Percentiles rank a stretch among this genome's conserved stretches.
Conservation (phyloP, 2,888 invertebrate genomes). For the Lomographa bimaculata region DNA sequence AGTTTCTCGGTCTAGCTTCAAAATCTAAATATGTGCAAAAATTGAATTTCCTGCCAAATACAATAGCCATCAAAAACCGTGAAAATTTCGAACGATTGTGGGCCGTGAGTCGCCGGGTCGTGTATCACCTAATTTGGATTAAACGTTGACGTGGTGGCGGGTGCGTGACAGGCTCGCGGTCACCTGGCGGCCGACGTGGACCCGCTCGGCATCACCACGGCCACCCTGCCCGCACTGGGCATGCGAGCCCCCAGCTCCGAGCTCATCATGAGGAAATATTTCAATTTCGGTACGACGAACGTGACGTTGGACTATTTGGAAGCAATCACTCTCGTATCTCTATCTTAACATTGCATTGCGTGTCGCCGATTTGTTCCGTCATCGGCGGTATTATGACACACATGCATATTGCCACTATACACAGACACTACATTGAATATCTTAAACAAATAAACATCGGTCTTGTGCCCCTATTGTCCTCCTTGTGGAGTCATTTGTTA, state of each 20-base stretch:
- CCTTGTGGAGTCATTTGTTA: constrained; percentile 10
- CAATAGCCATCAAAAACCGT: no score
- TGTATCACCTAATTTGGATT: constrained; percentile 50
- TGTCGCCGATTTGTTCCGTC: constrained; percentile 56
- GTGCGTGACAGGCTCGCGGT: constrained; percentile 91
- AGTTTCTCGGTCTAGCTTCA: no score
- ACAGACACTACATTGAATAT: background rate
- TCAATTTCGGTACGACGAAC: constrained; percentile 78
- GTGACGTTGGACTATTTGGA: constrained; percentile 43
- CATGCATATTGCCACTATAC: constrained; percentile 40
- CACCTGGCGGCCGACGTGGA: constrained; percentile 97
- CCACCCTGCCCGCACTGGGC: constrained; percentile 83
- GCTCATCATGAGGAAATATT: constrained; percentile 84
- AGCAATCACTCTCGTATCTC: constrained; percentile 49
- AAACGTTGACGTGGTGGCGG: constrained; percentile 66
- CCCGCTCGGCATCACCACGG: constrained; percentile 95
- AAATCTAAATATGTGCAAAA: no score
- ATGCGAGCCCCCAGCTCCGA: constrained; percentile 78
- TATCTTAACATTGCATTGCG: constrained; percentile 52
- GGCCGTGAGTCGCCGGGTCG: constrained; percentile 47
- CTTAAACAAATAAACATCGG: no score
- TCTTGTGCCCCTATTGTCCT: constrained; percentile 2
- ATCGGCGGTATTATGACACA: constrained; percentile 62
- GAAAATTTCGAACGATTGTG: no score
- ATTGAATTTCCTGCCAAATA: no score